These are phyloP conservation scores for Sebastes goodei DNA, from an alignment of 2,797 vertebrate genomes.

Conservation along the genomic window DNA sequence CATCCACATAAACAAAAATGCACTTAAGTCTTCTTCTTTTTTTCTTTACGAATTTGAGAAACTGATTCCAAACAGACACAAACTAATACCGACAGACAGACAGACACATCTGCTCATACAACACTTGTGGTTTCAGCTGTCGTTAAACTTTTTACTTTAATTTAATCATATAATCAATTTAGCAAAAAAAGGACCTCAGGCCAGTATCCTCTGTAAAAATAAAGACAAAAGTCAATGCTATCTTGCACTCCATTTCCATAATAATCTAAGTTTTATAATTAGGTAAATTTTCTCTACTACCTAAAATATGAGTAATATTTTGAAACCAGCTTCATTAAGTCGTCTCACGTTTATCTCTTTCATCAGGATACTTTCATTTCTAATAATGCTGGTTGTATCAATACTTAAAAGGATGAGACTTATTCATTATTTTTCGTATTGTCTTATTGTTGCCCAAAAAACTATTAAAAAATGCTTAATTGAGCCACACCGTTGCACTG, in stretches of 20 bases:
- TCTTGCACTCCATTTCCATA: neutral
- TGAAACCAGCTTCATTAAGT: neutral
- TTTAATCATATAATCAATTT: neutral
- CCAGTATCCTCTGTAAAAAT: neutral
- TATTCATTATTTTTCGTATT: neutral
- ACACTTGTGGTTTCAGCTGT: conserved; percentile 51
- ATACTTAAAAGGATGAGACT: neutral
- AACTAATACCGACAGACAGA: conserved; percentile 46
- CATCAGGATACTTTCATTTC: neutral
- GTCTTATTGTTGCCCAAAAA: neutral
- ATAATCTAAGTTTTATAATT: neutral
- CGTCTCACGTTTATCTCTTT: neutral
- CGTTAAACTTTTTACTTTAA: conserved; percentile 39
- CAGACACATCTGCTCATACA: conserved; percentile 38
- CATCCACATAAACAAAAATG: conserved; percentile 72
- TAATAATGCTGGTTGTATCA: neutral
- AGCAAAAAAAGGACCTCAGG: neutral
- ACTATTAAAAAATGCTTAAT: neutral
- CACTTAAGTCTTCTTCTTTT: conserved; percentile 49
- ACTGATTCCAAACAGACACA: conserved; percentile 59
- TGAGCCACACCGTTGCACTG: neutral
- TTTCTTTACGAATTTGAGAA: conserved; percentile 46
- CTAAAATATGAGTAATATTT: neutral
- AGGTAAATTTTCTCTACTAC: neutral
- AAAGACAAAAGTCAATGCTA: neutral